Evolutionary conservation across 2,113 vertebrate genomes (phyloP).

Genomic region (Tonatia bakeri): DNA sequence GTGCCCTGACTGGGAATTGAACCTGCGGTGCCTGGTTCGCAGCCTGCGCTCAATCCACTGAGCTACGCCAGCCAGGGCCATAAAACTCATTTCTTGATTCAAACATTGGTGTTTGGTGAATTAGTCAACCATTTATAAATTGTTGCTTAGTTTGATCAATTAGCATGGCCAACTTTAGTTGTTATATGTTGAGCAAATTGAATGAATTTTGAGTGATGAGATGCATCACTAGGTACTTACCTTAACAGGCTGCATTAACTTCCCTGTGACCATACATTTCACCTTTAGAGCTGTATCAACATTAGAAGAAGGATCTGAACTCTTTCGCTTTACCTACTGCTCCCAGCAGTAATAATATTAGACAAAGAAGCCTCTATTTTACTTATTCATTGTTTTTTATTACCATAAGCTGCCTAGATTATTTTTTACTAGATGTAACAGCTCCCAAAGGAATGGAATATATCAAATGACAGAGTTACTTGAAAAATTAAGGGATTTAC

Average conservation of each 20-base stretch:
- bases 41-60: no score
- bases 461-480: background rate
- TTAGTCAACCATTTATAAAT: background rate
- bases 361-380: background rate
- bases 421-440: background rate
- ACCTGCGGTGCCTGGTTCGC: no score
- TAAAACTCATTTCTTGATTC: background rate
- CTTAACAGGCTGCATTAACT: background rate
- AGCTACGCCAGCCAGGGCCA: no score
- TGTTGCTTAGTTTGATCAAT: background rate
- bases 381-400: background rate
- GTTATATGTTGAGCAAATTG: background rate
- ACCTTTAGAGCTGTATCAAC: background rate
- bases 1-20: no score
- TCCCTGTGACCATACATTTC: background rate
- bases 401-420: background rate
- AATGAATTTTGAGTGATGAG: background rate
- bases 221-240: background rate
- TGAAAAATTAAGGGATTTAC: background rate
- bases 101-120: background rate
- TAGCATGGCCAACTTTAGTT: background rate
- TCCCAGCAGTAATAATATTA: background rate
- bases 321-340: background rate
- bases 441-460: background rate
- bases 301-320: background rate